Evolutionary conservation across 2,797 vertebrate species (phyloP), one percentile per base, ranked within the genome.

Genomic region (Tangara arthus): DNA sequence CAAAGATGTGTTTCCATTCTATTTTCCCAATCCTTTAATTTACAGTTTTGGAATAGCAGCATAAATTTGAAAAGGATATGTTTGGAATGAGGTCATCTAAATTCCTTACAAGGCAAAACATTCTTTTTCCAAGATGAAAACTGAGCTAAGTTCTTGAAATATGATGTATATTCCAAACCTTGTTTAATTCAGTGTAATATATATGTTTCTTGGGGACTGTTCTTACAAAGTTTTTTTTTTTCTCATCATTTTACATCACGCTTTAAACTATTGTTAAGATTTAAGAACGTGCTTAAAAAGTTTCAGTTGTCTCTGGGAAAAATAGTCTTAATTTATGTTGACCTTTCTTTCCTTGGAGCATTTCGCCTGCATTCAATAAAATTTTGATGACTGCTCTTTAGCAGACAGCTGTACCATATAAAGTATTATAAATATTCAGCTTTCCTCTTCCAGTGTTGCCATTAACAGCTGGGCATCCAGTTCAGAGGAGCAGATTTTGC

Each of bases 401-500:
- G 97, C 93, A 98, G 98, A 98, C 98, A 98, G 98, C 98, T 98
- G 98, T 98, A 97, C 70, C 93, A 97, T 98, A 94, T 98, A 97
- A 98, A 98, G 97, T 97, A 98, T 98, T 98, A 98, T 98, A 98
- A 98, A 98, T 98, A 98, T 98, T 98, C 98, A 92, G 95, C 97
- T 98, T 97, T 97, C 95, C 96, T 97, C 97, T 97, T 95, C 96
- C 91, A 97, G 97, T 85, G 69, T 96, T 97, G 97, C 97, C 97
- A 98, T 97, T 98, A 98, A 98, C 98, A 98, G 98, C 98, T 98
- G 98, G 98, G 97, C 98, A 98, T 97, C 97, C 95, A 94, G 96
- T 97, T 98, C 97, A 97, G 96, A 96, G 96, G 96, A 98, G 97
- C 97, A 98, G 97, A 97, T 98, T 98, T 96, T 96, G 96, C 95